Evolutionary conservation across 2,888 invertebrate species (phyloP).

Genomic region (Nemotelus nigrinus): DNA sequence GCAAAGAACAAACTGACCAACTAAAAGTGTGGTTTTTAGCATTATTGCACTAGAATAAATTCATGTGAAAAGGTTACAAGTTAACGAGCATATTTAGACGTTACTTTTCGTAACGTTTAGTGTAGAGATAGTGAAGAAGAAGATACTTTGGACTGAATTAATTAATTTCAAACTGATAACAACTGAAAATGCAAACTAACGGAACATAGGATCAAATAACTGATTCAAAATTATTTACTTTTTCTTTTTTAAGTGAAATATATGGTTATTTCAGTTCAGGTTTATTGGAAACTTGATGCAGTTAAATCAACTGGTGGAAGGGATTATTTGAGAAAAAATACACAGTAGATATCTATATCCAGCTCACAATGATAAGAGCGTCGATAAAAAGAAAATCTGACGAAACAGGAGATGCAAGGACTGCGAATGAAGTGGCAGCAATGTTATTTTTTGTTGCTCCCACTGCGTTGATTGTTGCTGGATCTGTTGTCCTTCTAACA

Average conservation of each 20-base stretch:
- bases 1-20: too few relatives aligned
- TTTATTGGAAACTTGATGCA: slow-evolving; percentile 8
- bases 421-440: background rate
- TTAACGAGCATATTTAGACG: background rate
- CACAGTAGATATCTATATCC: slow-evolving; percentile 21
- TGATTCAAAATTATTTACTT: slow-evolving; percentile 45
- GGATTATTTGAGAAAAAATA: slow-evolving; percentile 32
- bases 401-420: background rate
- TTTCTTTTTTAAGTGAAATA: slow-evolving; percentile 48
- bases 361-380: background rate
- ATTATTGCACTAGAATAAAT: background rate
- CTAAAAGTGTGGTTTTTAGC: background rate
- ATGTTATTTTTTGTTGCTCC: background rate
- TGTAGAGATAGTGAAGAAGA: too few relatives aligned
- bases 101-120: background rate
- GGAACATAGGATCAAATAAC: slow-evolving; percentile 41
- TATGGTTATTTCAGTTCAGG: slow-evolving; percentile 31
- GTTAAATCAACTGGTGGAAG: slow-evolving; percentile 28
- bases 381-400: background rate
- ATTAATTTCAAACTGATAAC: slow-evolving; percentile 15
- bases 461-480: background rate
- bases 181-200: slow-evolving; percentile 19
- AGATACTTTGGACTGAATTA: background rate
- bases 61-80: background rate
- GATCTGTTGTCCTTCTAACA: too few relatives aligned